Base-by-base conservation (phyloP, 2,113 vertebrate species). In the Spilogale gracilis region DNA sequence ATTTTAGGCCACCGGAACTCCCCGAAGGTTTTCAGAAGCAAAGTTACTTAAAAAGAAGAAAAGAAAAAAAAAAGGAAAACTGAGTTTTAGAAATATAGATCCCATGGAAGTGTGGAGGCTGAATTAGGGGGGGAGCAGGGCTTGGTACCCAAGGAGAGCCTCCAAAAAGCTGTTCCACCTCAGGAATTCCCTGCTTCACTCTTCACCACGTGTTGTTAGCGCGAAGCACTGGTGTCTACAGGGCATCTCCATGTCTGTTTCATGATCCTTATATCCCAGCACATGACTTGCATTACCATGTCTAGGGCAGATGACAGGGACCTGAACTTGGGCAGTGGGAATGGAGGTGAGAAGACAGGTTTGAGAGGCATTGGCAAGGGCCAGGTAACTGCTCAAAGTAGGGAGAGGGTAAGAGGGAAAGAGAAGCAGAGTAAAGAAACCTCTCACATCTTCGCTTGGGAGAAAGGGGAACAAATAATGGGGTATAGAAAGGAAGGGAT, bases 71-170 rank as follows among this genome's bases (percentile, higher is more conserved):
- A 76, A 94, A 63, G 11, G 8, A 7, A 60, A 91, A 93, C 38
- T 84, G 54, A 81, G 25, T 79, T 87, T 79, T 48, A 74, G 79
- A 94, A 82, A 89, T 76, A 67, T 10, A 96, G 93, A 74, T n/a
- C 60, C 50, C 48, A n/a, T 9, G 30, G 23, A 56, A 61, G 38
- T 20, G 32, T 61, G 2, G 23, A 74, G 74, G 63, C 1, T 54
- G 80, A 92, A 76, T 81, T 61, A 25, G 43, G 58, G 60, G 38
- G 58, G 60, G 38, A 58, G 23, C 58, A 32, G 9, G 27, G 30
- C 27, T 30, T 30, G 32, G 32, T 21, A 14, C 25, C 25, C 12
- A 16, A 56, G 13, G n/a, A 73, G 27, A 54, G 43, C 25, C 30
- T 7, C 12, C 6, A 71, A 63, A 61, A 45, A 67, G 71, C 52